phyloP scores from a whole-genome alignment of 1,140 invertebrate species.

The Drosophila nasuta region DNA sequence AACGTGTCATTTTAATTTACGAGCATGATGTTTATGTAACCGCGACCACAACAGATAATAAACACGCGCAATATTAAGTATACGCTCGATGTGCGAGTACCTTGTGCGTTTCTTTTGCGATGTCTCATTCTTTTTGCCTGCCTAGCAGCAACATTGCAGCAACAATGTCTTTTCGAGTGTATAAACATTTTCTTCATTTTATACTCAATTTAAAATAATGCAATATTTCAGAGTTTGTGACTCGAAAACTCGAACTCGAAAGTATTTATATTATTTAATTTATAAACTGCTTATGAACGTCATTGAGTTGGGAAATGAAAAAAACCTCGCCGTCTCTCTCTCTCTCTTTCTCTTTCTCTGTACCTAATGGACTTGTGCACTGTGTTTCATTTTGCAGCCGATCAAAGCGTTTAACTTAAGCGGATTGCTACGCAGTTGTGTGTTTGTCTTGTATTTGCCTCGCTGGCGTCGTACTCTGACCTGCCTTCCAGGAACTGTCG shows the following conservation, averaged over 20 bases:
- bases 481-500: constrained; percentile 43
- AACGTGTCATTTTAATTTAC: constrained; percentile 83
- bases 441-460: constrained; percentile 14
- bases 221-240: not conserved
- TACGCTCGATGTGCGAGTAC: constrained; percentile 39
- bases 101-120: not conserved
- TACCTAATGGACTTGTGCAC: not conserved
- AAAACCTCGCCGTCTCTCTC: not conserved
- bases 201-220: not conserved
- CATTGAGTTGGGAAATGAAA: constrained; percentile 4
- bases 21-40: constrained; percentile 69
- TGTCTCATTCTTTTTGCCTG: not conserved
- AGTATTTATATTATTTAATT: constrained; percentile 15
- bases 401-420: constrained; percentile 37
- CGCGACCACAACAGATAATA: constrained; percentile 71
- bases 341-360: not conserved
- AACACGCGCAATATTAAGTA: constrained; percentile 78
- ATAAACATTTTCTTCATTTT: not conserved
- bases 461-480: not conserved
- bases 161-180: not conserved
- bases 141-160: not conserved
- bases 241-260: not conserved
- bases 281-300: constrained; percentile 15
- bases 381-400: not conserved
- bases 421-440: constrained; percentile 50